Base-by-base conservation (phyloP, 2,888 invertebrate species). In the Molanna angustata region DNA sequence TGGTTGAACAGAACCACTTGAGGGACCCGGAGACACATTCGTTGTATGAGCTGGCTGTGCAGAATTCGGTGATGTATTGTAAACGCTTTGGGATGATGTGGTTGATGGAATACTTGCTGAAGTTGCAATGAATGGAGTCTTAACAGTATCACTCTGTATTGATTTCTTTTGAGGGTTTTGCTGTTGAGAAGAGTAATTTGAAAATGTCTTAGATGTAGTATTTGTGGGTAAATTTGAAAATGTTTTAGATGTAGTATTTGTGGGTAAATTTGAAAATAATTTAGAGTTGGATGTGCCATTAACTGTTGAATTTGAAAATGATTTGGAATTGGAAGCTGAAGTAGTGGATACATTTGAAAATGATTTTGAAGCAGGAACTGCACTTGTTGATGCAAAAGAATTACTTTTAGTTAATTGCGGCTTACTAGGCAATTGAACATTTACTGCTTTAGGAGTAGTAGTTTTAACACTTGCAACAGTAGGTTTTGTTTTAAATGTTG, bases 401-500 rank as follows among this genome's bases (percentile, higher is more conserved):
- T n/a, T n/a, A n/a, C n/a, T n/a, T n/a, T n/a, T n/a, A n/a, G n/a
- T n/a, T n/a, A n/a, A n/a, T n/a, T n/a, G n/a, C n/a, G n/a, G n/a
- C 27, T 53, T 43, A 35, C 46, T 43, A 7, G 52, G 31, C 19
- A 45, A 7, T 9, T 20, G 14, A 17, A 11, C 2, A 11, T 40
- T 27, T 16, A 48, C 16, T 31, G 50, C 16, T 35, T 44, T 44
- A 2, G 45, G 9, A 20, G 37, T 14, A 17, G 16, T 40, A 17
- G 40, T 41, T 17, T 48, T 44, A 33, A 33, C 42, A 16, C 43
- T 16, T 2, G 43, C n/a, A 20, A 18, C 31, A 3, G 31, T 19
- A 18, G 42, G 18, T 49, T 58, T 58, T 2, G 48, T 13, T 50
- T 58, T 58, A 17, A 46, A 27, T 4, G 22, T 27, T 13, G 39